These are phyloP conservation scores for Aporophyla lueneburgensis DNA, from an alignment of 2,888 invertebrate species.

Conservation along the genomic window DNA sequence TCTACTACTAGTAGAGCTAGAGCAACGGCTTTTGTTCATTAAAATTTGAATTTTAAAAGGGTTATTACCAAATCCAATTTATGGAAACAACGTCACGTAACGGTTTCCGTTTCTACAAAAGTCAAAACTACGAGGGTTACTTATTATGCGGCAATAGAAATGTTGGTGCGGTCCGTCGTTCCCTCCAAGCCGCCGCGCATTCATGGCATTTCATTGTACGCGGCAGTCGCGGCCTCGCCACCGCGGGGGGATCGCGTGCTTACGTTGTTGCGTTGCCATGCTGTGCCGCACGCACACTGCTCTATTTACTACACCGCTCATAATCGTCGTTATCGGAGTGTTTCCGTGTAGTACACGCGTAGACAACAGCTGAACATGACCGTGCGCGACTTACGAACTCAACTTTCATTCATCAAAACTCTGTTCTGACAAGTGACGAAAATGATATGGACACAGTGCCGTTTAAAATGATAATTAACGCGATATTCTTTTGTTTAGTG, in stretches of 20 bases:
- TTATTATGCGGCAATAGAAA: constrained; percentile 88
- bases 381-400: constrained; percentile 78
- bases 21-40: constrained; percentile 18
- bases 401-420: constrained; percentile 81
- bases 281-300: constrained; percentile 71
- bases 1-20: constrained; percentile 16
- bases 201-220: constrained; percentile 87
- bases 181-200: constrained; percentile 80
- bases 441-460: constrained; percentile 89
- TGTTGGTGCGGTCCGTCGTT: constrained; percentile 78
- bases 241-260: constrained; percentile 86
- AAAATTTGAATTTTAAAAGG: constrained; percentile 42
- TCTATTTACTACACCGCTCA: constrained; percentile 80
- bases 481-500: constrained; percentile 90
- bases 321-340: constrained; percentile 80
- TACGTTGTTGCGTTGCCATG: constrained; percentile 70
- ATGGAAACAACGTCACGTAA: constrained; percentile 84
- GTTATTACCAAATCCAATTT: constrained; percentile 73
- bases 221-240: constrained; percentile 88
- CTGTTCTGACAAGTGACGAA: constrained; percentile 84
- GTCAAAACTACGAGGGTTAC: constrained; percentile 86
- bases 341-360: constrained; percentile 77
- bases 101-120: constrained; percentile 87
- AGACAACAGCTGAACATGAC: constrained; percentile 83
- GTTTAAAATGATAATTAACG: constrained; percentile 89